Evolutionary conservation across 92 coral and sea anemone species (phyloP).

Genomic region (Porites lobata): DNA sequence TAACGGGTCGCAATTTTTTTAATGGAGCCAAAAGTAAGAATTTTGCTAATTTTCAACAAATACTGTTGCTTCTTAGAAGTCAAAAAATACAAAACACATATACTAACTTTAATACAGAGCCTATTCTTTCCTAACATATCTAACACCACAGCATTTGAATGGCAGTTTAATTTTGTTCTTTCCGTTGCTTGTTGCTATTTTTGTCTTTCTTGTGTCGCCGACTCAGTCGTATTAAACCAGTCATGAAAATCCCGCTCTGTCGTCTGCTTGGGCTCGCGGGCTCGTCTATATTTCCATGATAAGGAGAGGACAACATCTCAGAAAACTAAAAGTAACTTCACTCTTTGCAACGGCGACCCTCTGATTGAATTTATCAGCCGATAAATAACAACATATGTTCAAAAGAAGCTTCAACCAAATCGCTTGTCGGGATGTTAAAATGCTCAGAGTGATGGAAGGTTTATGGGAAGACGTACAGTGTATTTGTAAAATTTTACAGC

Average conservation of each 20-base stretch:
- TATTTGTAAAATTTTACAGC: too few species aligned
- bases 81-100: background rate
- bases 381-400: too few species aligned
- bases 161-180: background rate
- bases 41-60: too few species aligned
- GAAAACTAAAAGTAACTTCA: background rate
- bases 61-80: too few species aligned
- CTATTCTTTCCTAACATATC: background rate
- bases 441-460: too few species aligned
- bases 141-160: background rate
- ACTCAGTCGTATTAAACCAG: conserved; percentile 64
- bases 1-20: too few species aligned
- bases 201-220: conserved; percentile 61
- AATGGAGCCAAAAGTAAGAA: too few species aligned
- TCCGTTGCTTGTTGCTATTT: conserved; percentile 1
- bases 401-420: too few species aligned
- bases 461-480: too few species aligned
- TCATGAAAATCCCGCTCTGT: conserved; percentile 46
- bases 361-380: background rate
- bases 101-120: background rate
- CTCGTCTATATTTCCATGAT: conserved; percentile 37
- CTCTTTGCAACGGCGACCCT: background rate
- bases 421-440: too few species aligned
- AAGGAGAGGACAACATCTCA: conserved; percentile 25
- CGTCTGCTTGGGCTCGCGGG: conserved; percentile 36